Base-by-base conservation (phyloP, 2,888 invertebrate species). In the Drosophila rellima region DNA sequence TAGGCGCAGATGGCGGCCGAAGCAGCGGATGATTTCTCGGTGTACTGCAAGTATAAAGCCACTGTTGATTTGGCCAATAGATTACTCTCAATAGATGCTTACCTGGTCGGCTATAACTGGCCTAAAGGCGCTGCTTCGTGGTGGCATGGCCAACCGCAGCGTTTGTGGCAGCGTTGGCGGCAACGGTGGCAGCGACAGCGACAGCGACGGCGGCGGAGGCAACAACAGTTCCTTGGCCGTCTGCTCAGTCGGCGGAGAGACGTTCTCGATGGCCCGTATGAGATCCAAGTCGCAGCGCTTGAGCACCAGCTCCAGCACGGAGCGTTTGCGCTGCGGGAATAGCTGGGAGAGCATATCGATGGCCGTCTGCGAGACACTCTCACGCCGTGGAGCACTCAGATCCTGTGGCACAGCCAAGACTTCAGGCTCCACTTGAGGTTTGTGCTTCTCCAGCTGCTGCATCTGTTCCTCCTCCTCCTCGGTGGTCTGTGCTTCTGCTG, bases 201-300 rank as follows among this genome's bases (percentile, higher is more conserved):
- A 11, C 33, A 20, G 8, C 0, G 17, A 39, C 23, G 23, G 15
- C 0, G 23, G 44, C 13, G 52, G 6, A 23, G 48, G 57, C 11
- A 18, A 61, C 5, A 64, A 18, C 5, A 54, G 13, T n/a, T 79
- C 70, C n/a, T 35, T 39, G 2, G 65, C 1, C 2, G 50, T 4
- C 29, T 26, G n/a, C 10, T 75, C 61, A 31, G 70, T 31, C 37
- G 78, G 20, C 23, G 91, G 85, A 15, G 91, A 90, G 20, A 92
- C 89, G 63, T 91, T 92, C 73, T 92, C 92, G 13, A 92, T 92
- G 42, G 92, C 92, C 6, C 92, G 96, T 13, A 98, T 94, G 50
- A 98, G 93, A 91, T 99, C 98, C 78, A 98, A 97, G 90, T 97
- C 97, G 92, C 98, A 98, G 35, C 98, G 95, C 77, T 97, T 96